Conservation (phyloP, 2,113 vertebrate species). For the Lampris incognitus region DNA sequence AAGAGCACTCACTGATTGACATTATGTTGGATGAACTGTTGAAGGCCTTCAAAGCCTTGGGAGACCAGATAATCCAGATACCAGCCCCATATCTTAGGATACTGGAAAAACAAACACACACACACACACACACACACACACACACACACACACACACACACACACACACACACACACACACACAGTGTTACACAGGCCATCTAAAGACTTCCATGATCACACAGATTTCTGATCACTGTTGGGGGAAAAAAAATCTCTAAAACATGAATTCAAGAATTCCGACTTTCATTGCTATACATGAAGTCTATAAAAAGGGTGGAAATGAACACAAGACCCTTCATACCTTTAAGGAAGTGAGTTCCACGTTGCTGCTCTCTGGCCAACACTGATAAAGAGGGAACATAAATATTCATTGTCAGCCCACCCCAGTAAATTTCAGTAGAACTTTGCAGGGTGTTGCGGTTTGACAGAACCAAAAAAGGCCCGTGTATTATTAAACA, state of each 20-base stretch:
- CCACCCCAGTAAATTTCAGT: constrained; percentile 42
- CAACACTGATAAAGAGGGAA: constrained; percentile 80
- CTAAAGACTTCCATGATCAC: constrained; percentile 24
- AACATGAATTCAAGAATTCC: constrained; percentile 30
- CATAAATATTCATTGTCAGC: constrained; percentile 65
- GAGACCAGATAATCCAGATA: constrained; percentile 90
- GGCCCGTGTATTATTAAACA: constrained; percentile 76
- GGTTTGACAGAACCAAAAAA: constrained; percentile 54
- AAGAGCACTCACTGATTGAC: constrained; percentile 57
- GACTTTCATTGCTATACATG: constrained; percentile 14
- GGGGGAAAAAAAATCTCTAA: constrained; percentile 3
- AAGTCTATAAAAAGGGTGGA: constrained; percentile 26
- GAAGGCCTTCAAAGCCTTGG: constrained; percentile 87
- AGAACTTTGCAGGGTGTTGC: constrained; percentile 53
- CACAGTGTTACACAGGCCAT: constrained; percentile 2
- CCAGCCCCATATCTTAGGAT: constrained; percentile 87
- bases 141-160: not conserved
- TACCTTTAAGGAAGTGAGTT: constrained; percentile 90
- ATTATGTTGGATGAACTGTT: constrained; percentile 86
- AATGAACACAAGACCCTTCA: constrained; percentile 22
- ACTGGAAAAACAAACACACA: constrained; percentile 61
- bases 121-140: too few relatives aligned
- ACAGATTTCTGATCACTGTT: constrained; percentile 1
- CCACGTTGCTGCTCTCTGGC: constrained; percentile 78
- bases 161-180: too few relatives aligned